Base-by-base conservation (phyloP, 2,888 invertebrate genomes). In the Argyresthia albistria region DNA sequence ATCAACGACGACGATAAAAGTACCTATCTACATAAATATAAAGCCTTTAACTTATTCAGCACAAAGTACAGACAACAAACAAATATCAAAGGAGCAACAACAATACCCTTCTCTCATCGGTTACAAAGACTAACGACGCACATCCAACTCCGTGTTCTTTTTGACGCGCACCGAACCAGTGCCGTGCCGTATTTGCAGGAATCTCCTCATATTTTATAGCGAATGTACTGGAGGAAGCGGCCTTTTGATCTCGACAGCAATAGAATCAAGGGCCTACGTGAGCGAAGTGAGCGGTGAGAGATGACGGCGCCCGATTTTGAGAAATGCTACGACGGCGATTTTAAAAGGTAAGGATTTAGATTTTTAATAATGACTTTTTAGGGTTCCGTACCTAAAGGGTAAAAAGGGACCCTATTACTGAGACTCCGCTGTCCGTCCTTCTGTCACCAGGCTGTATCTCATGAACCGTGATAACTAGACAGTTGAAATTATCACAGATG, bases 221-320 rank as follows among this genome's bases (percentile, higher is more conserved):
- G 57, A 59, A 58, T 58, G 54, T 25, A 25, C 25, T 25, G 39
- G 10, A 39, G n/a, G 39, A 51, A 55, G 56, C 54, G 54, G 50
- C 50, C 56, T 65, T 70, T 70, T 70, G 70, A 70, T 69, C 64
- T 70, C 60, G 48, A 55, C 54, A 55, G 61, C 56, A 58, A 60
- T 61, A 60, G 62, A 64, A 63, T 59, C 56, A 55, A 55, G 58
- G 59, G 52, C 51, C 57, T 55, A 55, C 53, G 55, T 56, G 55
- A 54, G 37, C 15, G 48, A 48, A 14, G 46, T 10, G 46, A 45
- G 10, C 45, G 45, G 45, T 10, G 16, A 14, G 16, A 45, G 14
- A 45, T 45, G 45, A 15, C 45, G 45, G 15, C 10, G 25, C 25
- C 25, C 25, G 25, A 25, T 25, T 25, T 25, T 25, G 25, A 25